Conservation (phyloP, 2,888 invertebrate species). For the Bugula neritina region DNA sequence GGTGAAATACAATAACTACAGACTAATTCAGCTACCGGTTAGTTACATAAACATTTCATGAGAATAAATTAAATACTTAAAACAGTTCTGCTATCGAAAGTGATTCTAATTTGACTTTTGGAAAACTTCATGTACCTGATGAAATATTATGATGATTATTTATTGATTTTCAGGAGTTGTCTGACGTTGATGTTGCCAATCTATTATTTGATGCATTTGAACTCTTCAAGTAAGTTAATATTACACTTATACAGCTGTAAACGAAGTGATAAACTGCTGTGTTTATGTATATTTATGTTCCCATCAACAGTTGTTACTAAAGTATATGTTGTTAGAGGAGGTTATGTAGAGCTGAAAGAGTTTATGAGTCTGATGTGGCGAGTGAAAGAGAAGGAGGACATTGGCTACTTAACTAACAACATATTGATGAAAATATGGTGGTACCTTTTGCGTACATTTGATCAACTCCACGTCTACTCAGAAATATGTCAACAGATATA, state of each 20-base stretch:
- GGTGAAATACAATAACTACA: neutral
- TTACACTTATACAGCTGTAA: no score
- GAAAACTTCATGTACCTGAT: no score
- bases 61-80: no score
- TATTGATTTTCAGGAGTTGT: neutral
- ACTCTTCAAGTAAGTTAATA: conserved; percentile 1
- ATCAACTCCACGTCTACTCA: neutral
- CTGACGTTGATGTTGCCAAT: conserved; percentile 21
- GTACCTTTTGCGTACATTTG: neutral
- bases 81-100: no score
- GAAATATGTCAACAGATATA: neutral
- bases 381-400: neutral
- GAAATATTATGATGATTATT: no score
- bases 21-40: neutral
- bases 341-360: neutral
- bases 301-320: no score
- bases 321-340: no score
- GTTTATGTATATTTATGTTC: no score
- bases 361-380: neutral
- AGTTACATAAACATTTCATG: no score
- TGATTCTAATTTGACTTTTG: no score
- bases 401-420: neutral
- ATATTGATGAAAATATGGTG: neutral
- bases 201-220: neutral
- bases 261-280: no score